These are phyloP conservation scores for Corvus moneduloides DNA, from an alignment of 2,113 vertebrate species.

Conservation along the genomic window DNA sequence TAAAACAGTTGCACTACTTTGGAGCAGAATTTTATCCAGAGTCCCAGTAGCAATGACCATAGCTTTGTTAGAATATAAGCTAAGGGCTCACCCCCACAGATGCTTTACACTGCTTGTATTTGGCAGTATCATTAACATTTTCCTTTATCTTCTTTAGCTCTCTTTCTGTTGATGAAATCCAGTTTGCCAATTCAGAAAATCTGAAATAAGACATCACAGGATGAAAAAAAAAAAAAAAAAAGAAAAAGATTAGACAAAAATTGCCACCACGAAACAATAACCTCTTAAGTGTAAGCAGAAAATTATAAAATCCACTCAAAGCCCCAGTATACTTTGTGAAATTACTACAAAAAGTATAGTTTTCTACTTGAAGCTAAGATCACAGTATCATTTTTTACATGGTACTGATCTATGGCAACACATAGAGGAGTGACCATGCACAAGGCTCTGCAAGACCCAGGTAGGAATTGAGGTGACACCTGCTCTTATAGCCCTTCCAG, in stretches of 20 bases:
- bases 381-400: not conserved
- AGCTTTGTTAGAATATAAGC: not conserved
- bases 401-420: not conserved
- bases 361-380: not conserved
- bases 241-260: not conserved
- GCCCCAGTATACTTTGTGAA: not conserved
- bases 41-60: not conserved
- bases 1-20: not conserved
- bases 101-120: constrained; percentile 75
- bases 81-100: constrained; percentile 76
- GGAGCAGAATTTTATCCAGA: not conserved
- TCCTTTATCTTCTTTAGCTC: constrained; percentile 79
- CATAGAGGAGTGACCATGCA: not conserved
- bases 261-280: not conserved
- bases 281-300: not conserved
- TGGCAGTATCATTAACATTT: constrained; percentile 65
- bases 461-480: constrained; percentile 67
- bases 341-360: not conserved
- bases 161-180: constrained; percentile 81
- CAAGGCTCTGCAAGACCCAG: not conserved
- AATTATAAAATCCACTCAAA: not conserved
- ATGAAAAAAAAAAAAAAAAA: not conserved
- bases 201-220: constrained; percentile 69
- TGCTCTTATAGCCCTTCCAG: constrained; percentile 87
- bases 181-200: constrained; percentile 83